Evolutionary conservation across 2,888 invertebrate species (phyloP).

Genomic region (Cyaniris semiargus): DNA sequence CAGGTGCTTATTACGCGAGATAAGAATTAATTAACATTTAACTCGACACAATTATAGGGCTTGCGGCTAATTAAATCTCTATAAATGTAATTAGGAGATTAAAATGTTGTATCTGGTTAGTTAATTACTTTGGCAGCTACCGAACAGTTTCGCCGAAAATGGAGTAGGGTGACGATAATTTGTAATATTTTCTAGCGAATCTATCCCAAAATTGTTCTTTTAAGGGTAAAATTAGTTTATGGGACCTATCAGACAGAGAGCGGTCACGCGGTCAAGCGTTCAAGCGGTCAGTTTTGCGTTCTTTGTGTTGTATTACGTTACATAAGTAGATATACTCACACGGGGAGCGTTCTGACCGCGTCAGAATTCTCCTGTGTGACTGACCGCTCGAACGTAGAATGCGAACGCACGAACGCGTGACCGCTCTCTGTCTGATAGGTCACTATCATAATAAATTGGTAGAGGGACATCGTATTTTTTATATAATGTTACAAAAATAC

Average conservation of each 20-base stretch:
- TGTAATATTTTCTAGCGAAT: background rate
- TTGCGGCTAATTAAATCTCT: constrained; percentile 17
- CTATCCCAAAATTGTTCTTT: background rate
- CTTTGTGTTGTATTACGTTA: too few relatives aligned
- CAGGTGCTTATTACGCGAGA: background rate
- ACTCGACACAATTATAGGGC: constrained; percentile 12
- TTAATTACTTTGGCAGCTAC: constrained; percentile 4
- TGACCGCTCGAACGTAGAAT: too few relatives aligned
- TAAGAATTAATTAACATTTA: constrained; percentile 1
- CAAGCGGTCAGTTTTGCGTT: too few relatives aligned
- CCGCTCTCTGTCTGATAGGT: too few relatives aligned
- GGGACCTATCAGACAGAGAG: too few relatives aligned
- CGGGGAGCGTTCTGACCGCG: too few relatives aligned
- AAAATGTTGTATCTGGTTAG: constrained; percentile 5
- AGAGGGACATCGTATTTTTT: background rate
- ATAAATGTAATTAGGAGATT: constrained; percentile 5
- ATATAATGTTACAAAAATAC: too few relatives aligned
- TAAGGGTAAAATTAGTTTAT: background rate
- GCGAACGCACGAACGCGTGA: too few relatives aligned
- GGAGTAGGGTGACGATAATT: background rate
- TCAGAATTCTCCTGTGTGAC: too few relatives aligned
- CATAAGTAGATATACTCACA: too few relatives aligned
- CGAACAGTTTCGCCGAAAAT: background rate
- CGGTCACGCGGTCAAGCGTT: too few relatives aligned
- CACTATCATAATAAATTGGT: background rate